A percentile compares a stretch with the other conserved stretches of the same genome.
Evolutionary conservation across 2,113 vertebrate genomes (phyloP).

Genomic region (Pionites leucogaster): DNA sequence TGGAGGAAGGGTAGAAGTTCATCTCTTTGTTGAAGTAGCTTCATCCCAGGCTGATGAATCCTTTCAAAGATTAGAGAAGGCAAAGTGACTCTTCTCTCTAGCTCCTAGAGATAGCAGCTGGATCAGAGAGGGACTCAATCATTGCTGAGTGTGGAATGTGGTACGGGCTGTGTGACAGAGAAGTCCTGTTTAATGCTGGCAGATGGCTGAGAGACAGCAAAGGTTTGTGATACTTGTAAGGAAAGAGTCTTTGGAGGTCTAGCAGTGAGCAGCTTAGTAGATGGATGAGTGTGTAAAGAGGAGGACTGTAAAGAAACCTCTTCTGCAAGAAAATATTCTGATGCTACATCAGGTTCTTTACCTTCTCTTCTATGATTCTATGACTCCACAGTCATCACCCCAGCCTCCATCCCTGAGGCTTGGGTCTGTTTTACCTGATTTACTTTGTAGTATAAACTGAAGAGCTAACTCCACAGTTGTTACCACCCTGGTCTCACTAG

Average conservation of each 20-base stretch:
- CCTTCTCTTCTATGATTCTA: neutral
- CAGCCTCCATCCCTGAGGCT: neutral
- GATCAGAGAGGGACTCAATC: neutral
- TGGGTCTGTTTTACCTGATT: neutral
- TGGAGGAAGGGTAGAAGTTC: neutral
- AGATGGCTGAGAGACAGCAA: neutral
- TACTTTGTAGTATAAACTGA: neutral
- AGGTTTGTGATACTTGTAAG: neutral
- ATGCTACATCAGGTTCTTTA: neutral
- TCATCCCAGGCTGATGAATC: neutral
- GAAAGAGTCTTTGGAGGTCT: neutral
- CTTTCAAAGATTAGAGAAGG: neutral
- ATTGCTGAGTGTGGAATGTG: accelerated
- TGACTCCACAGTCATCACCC: neutral
- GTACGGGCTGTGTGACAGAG: neutral
- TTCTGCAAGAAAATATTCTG: neutral
- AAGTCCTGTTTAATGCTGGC: accelerated
- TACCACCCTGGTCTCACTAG: neutral
- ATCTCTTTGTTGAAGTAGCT: slow-evolving; percentile 13
- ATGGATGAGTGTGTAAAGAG: neutral
- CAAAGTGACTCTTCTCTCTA: neutral
- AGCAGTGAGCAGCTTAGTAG: neutral
- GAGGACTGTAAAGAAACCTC: neutral
- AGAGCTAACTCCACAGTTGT: neutral
- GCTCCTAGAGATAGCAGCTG: neutral